Evolutionary conservation across 2,888 invertebrate genomes (phyloP), one percentile per base, ranked within the genome.

Genomic region (Drosophila dives): DNA sequence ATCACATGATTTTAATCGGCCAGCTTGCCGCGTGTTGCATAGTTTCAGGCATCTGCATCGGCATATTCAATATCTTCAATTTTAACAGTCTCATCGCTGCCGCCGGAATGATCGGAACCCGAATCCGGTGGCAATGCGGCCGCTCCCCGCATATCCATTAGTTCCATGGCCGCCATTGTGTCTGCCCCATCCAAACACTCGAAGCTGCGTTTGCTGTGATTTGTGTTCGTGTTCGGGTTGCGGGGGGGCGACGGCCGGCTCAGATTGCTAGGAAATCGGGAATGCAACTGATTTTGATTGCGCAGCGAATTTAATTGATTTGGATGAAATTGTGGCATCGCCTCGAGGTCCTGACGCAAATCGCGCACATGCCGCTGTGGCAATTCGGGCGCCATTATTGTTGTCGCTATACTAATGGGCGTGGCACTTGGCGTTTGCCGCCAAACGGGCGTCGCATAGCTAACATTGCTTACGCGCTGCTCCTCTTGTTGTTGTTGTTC

Each of bases 41-140:
- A 79, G 59, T 73, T 67, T 87, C 77, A 92, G 77, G 92, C 92
- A 75, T 93, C 93, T 23, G 86, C 93, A 75, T 93, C 93, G 29
- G 86, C 93, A 81, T 93, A 93, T 61, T 90, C 89, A 54, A 93
- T 92, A 77, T 93, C 93, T 65, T 92, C 92, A 61, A 93, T 92
- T 88, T 93, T 90, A 55, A 93, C 91, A 58, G 93, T 93, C 75
- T 91, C 92, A 88, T 92, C 88, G 75, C 93, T 93, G 69, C 93
- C 93, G 51, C 93, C 93, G 23, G 93, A 93, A 88, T 93, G 93
- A 90, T 93, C 87, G 15, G 93, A 93, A n/a, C 90, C 88, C 2
- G 89, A 83, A 77, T 92, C 91, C 58, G 58, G 86, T 77, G 64
- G 80, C 69, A 45, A 50, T 45, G 69, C 81, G 17, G 68, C 49